Percentiles rank a stretch among this genome's conserved stretches.
Conservation (phyloP, 2,797 vertebrate species). For the Hemitrygon akajei region DNA sequence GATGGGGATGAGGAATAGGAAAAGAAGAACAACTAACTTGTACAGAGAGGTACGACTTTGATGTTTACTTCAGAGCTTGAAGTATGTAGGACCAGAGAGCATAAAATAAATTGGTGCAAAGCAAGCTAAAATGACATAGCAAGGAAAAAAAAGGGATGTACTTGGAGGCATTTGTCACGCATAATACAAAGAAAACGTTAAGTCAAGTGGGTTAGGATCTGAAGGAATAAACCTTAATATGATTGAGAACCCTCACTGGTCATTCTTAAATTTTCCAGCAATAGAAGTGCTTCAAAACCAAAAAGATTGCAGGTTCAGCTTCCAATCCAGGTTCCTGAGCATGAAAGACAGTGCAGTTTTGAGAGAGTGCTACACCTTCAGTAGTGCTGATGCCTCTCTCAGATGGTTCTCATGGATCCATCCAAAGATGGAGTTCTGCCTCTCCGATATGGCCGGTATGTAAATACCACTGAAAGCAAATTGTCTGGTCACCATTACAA, state of each 20-base stretch:
- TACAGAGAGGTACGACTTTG: background rate
- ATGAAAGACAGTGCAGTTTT: background rate
- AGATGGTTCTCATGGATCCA: background rate
- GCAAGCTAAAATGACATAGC: background rate
- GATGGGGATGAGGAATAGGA: background rate
- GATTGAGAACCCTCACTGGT: background rate
- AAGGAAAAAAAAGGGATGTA: background rate
- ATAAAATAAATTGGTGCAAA: conserved; percentile 19
- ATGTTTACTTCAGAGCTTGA: background rate
- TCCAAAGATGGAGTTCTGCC: background rate
- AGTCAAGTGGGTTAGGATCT: background rate
- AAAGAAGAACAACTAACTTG: background rate
- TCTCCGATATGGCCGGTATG: background rate
- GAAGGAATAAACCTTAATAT: background rate
- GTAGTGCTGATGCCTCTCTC: background rate
- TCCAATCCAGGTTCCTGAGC: background rate
- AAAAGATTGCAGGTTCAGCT: background rate
- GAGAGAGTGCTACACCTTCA: background rate
- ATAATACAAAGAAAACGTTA: background rate
- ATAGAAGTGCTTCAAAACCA: background rate
- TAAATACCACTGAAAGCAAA: background rate
- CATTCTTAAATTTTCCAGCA: background rate
- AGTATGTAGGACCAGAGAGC: background rate
- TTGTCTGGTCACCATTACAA: background rate
- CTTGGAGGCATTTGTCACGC: background rate